Evolutionary conservation across 2,888 invertebrate species (phyloP).

Genomic region (Agriopis aurantiaria): DNA sequence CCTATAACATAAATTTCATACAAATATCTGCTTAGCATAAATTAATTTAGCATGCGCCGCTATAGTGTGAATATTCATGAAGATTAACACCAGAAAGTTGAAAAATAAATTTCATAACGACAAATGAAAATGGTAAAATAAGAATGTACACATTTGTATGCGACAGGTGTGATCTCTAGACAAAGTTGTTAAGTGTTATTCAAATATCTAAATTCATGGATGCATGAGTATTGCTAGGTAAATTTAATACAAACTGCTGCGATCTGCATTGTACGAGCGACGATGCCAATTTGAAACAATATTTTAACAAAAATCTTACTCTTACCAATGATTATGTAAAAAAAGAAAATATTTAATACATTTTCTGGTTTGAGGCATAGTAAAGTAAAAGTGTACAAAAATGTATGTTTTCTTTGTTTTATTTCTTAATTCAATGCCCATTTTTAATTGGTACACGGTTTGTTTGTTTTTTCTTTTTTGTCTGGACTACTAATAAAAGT

Average conservation of each 20-base stretch:
- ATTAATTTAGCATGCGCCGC: neutral
- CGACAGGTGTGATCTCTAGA: neutral
- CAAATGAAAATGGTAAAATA: neutral
- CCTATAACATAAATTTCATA: slow-evolving; percentile 27
- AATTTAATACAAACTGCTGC: no score
- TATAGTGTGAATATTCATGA: slow-evolving; percentile 15
- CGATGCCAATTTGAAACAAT: neutral
- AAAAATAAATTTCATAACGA: neutral
- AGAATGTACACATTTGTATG: neutral
- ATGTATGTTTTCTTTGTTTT: neutral
- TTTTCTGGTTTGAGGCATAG: neutral
- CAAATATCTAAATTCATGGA: neutral
- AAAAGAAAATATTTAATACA: neutral
- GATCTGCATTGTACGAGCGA: neutral
- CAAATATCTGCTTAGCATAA: slow-evolving; percentile 37
- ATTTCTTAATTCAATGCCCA: neutral
- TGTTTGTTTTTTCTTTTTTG: neutral
- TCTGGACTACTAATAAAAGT: neutral
- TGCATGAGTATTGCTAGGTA: no score
- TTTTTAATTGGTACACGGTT: neutral
- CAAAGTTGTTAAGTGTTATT: neutral
- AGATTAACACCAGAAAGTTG: neutral
- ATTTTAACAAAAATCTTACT: no score
- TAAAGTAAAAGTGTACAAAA: neutral
- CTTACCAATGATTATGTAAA: neutral